A percentile compares a stretch with the other conserved stretches of the same genome.
Conservation (phyloP, 2,888 invertebrate genomes). For the Blastobasis lacticolella region DNA sequence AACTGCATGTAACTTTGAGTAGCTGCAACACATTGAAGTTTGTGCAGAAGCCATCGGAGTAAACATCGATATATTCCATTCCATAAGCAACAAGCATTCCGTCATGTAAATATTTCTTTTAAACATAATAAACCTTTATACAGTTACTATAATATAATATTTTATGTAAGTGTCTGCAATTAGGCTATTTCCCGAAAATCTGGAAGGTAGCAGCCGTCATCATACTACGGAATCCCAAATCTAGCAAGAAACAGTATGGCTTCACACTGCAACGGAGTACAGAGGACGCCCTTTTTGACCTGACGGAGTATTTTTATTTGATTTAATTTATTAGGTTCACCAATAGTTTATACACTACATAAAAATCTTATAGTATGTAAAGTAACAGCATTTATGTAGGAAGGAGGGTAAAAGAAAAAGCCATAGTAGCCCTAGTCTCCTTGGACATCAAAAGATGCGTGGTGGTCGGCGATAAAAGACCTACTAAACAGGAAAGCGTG, state of each 20-base stretch:
- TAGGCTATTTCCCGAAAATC: slow-evolving; percentile 4
- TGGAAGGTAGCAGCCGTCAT: slow-evolving; percentile 10
- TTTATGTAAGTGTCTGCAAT: slow-evolving; percentile 3
- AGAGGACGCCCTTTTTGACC: slow-evolving; percentile 11
- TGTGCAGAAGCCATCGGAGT: not conserved
- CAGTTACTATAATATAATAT: no score
- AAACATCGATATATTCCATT: not conserved
- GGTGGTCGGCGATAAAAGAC: slow-evolving; percentile 11
- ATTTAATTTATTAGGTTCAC: no score
- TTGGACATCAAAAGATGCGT: slow-evolving; percentile 14
- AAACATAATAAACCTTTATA: no score
- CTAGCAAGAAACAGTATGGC: slow-evolving; percentile 10
- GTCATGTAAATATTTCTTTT: no score
- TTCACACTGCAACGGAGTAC: slow-evolving; percentile 11
- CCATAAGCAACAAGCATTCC: slow-evolving; percentile 9
- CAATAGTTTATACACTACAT: no score
- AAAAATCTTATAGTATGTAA: no score
- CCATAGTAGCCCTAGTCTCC: slow-evolving; percentile 6
- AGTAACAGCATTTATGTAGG: no score
- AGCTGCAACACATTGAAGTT: no score
- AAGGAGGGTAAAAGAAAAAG: not conserved
- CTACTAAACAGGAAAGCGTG: not conserved
- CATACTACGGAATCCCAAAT: slow-evolving; percentile 5
- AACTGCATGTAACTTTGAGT: no score
- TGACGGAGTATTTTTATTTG: slow-evolving; percentile 2